Conservation (phyloP, 2,797 vertebrate genomes). For the Acanthornis magna region DNA sequence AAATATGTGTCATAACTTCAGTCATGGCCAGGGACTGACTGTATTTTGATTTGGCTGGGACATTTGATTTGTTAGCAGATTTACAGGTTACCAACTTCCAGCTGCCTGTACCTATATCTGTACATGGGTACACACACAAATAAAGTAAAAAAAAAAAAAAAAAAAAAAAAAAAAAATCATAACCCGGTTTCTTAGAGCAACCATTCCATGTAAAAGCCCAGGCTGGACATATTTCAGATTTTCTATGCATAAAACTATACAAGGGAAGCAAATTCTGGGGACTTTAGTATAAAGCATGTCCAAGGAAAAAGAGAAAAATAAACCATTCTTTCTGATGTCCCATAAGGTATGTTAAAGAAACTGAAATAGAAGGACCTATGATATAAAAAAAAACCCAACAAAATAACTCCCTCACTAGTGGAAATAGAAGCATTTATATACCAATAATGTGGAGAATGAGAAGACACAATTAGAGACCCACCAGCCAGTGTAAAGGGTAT, state of each 20-base stretch:
- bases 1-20: background rate
- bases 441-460: background rate
- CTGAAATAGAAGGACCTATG: background rate
- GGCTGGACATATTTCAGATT: background rate
- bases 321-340: background rate
- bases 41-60: background rate
- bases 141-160: background rate
- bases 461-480: background rate
- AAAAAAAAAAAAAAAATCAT: too few species aligned
- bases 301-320: background rate
- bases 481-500: background rate
- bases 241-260: background rate
- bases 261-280: background rate
- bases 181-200: background rate
- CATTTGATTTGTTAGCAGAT: background rate
- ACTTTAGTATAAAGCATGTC: background rate
- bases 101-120: background rate
- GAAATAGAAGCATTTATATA: background rate
- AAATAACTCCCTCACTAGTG: too few species aligned
- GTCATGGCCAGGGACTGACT: background rate
- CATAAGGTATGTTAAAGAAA: background rate
- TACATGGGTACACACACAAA: accelerated
- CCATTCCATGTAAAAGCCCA: background rate
- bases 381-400: background rate
- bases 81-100: background rate